These are phyloP conservation scores for Pemphigus obesinymphae DNA, from an alignment of 1,140 invertebrate genomes.

Conservation along the genomic window DNA sequence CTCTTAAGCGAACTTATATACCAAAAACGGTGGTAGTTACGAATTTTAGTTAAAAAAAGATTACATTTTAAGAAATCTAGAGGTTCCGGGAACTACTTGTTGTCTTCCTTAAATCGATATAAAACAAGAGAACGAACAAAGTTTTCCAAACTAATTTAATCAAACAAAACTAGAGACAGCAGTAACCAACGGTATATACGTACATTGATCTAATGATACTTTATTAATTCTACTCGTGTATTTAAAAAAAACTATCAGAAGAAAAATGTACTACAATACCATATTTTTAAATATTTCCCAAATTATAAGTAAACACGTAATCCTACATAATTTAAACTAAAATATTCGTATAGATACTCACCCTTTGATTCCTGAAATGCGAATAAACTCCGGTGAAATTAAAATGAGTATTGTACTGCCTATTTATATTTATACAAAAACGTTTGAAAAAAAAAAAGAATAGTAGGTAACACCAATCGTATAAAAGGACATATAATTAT, in stretches of 20 bases:
- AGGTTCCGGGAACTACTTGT: background rate
- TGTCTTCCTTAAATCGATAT: background rate
- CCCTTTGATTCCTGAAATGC: background rate
- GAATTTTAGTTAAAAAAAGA: background rate
- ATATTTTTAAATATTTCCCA: background rate
- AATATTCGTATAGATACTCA: background rate
- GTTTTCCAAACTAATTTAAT: slow-evolving; percentile 27
- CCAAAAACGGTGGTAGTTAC: background rate
- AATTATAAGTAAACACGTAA: background rate
- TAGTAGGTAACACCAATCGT: background rate
- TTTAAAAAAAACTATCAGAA: background rate
- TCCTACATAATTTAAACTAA: too few relatives aligned
- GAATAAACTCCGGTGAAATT: background rate
- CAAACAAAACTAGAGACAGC: background rate
- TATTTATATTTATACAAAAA: background rate
- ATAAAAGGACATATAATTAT: background rate
- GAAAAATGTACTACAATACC: background rate
- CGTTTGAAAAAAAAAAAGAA: background rate
- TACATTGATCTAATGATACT: background rate
- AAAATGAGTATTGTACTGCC: background rate
- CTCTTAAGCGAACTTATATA: background rate
- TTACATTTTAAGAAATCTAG: background rate
- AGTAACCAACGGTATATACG: background rate
- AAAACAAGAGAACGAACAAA: background rate
- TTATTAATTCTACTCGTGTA: slow-evolving; percentile 5